Evolutionary conservation across 2,113 vertebrate species (phyloP).

Genomic region (Tragelaphus buxtoni): DNA sequence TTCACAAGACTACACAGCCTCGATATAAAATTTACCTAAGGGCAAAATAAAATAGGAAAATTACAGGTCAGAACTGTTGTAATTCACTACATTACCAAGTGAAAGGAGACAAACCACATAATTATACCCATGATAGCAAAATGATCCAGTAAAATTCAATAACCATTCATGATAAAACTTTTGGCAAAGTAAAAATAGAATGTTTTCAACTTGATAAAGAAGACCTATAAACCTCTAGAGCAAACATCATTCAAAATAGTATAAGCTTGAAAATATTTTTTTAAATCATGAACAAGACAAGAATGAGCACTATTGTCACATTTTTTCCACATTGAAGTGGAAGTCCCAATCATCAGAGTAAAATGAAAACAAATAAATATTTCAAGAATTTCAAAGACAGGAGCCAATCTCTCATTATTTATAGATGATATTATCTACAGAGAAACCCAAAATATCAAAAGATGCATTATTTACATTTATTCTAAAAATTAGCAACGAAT

Average conservation of each 20-base stretch:
- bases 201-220: too few species aligned
- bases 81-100: not conserved
- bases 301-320: not conserved
- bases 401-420: not conserved
- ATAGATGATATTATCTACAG: not conserved
- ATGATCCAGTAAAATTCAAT: not conserved
- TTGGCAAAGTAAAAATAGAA: too few species aligned
- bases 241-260: not conserved
- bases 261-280: not conserved
- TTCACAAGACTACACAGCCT: constrained; percentile 10
- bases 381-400: not conserved
- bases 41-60: not conserved
- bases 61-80: not conserved
- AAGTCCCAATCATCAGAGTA: not conserved
- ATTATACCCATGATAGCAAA: not conserved
- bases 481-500: not conserved
- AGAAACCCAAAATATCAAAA: not conserved
- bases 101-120: not conserved
- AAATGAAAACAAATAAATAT: not conserved
- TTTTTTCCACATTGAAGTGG: not conserved
- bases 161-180: too few species aligned
- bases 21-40: not conserved
- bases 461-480: not conserved
- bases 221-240: not conserved
- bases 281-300: not conserved